Percentiles rank a stretch among this genome's conserved stretches.
These are phyloP conservation scores for Cercocebus atys DNA, from an alignment of 2,113 vertebrate species.

Conservation along the genomic window DNA sequence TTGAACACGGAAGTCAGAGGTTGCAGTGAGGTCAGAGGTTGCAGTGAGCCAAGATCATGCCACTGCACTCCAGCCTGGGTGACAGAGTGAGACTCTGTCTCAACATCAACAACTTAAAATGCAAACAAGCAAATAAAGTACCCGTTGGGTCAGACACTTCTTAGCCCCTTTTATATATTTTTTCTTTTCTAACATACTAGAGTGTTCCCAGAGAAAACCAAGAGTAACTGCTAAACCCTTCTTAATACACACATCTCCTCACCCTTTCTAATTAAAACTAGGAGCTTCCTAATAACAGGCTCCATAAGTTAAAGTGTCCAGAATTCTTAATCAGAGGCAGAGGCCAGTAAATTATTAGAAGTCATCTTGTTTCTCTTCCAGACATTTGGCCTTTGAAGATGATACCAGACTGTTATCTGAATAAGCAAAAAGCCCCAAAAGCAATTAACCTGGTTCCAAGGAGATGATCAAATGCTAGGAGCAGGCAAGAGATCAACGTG, in stretches of 20 bases:
- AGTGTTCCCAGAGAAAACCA: slow-evolving; percentile 6
- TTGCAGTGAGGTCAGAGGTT: no score
- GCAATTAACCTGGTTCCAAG: slow-evolving; percentile 77
- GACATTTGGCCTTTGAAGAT: slow-evolving; percentile 71
- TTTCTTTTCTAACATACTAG: not conserved
- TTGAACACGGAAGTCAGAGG: no score
- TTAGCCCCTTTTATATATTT: not conserved
- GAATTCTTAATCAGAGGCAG: slow-evolving; percentile 70
- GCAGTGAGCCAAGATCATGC: no score
- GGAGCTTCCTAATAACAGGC: slow-evolving; percentile 24
- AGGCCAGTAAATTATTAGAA: slow-evolving; percentile 73
- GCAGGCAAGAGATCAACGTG: slow-evolving; percentile 62
- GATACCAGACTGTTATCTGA: slow-evolving; percentile 12
- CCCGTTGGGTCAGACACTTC: not conserved
- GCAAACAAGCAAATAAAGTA: not conserved
- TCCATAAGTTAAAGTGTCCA: not conserved
- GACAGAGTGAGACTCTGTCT: no score
- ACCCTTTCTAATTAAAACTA: slow-evolving; percentile 37
- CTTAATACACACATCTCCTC: not conserved
- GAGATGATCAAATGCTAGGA: slow-evolving; percentile 61
- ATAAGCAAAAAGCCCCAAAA: slow-evolving; percentile 57
- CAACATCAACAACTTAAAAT: not conserved
- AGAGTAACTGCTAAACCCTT: not conserved
- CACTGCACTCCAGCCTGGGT: no score
- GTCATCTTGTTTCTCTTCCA: slow-evolving; percentile 60